phyloP scores from a whole-genome alignment of 2,113 vertebrate genomes.

The Martes martes region DNA sequence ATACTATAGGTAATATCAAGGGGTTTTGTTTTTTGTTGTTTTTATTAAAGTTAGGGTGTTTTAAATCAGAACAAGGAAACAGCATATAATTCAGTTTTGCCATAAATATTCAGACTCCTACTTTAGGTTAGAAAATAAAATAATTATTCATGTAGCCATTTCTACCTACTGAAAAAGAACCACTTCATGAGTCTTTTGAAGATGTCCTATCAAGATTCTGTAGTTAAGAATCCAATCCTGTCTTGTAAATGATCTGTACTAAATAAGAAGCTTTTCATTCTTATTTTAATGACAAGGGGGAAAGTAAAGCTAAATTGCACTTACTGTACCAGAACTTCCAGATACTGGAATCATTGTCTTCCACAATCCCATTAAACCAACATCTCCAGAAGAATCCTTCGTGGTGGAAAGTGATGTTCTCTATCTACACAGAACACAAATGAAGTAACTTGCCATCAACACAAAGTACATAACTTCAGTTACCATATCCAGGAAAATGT shows the following conservation, averaged over 20 bases:
- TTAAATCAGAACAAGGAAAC: not conserved
- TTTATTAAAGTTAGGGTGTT: not conserved
- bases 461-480: not conserved
- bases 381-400: constrained; percentile 99
- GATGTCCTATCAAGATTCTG: not conserved
- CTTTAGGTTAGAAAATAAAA: not conserved
- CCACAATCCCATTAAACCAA: constrained; percentile 83
- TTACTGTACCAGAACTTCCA: constrained; percentile 96
- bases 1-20: not conserved
- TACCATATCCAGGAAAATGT: not conserved
- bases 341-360: constrained; percentile 81
- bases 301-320: constrained; percentile 68
- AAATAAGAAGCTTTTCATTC: not conserved
- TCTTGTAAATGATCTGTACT: not conserved
- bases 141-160: not conserved
- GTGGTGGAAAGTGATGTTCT: constrained; percentile 87
- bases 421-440: constrained; percentile 71
- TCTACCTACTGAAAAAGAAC: not conserved
- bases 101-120: not conserved
- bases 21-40: not conserved
- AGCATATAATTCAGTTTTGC: not conserved
- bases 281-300: not conserved
- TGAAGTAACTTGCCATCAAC: not conserved
- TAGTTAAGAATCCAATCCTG: not conserved
- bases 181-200: not conserved